Percentiles rank a stretch among this genome's conserved stretches.
These are phyloP conservation scores for Trichonephila clavipes DNA, from an alignment of 1,140 invertebrate species.

Conservation along the genomic window DNA sequence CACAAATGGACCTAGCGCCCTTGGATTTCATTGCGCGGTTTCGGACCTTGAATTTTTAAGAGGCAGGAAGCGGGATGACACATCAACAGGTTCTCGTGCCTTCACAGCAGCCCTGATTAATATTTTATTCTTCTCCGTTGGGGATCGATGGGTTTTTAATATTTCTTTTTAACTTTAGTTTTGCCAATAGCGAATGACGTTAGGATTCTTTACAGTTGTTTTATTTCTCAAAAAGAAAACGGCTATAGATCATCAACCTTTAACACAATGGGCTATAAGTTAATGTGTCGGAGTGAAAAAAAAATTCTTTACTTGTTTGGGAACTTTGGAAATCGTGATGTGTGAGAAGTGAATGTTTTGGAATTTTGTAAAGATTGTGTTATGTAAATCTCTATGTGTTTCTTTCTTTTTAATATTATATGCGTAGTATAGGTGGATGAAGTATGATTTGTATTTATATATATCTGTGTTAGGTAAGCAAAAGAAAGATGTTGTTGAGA, in stretches of 20 bases:
- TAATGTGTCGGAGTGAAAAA: neutral
- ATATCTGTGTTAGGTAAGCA: too few species aligned
- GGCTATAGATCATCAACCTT: neutral
- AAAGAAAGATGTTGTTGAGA: too few species aligned
- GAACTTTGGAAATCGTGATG: too few species aligned
- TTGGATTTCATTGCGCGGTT: neutral
- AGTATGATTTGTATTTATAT: too few species aligned
- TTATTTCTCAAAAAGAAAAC: neutral
- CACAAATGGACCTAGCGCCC: conserved; percentile 23
- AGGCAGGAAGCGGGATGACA: conserved; percentile 1
- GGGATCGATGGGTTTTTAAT: neutral
- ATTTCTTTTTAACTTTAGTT: neutral
- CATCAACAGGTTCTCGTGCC: neutral
- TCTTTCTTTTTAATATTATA: too few species aligned
- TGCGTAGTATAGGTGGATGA: too few species aligned
- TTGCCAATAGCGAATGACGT: neutral
- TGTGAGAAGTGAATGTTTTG: too few species aligned
- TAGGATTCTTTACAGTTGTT: neutral
- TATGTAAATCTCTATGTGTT: too few species aligned
- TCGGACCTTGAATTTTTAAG: conserved; percentile 22
- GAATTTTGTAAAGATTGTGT: too few species aligned
- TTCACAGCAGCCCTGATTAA: neutral
- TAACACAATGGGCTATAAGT: neutral
- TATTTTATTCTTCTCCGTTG: neutral
- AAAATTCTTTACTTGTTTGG: neutral